phyloP scores from a whole-genome alignment of 2,888 invertebrate genomes.

The Arrhopalites spinosus region DNA sequence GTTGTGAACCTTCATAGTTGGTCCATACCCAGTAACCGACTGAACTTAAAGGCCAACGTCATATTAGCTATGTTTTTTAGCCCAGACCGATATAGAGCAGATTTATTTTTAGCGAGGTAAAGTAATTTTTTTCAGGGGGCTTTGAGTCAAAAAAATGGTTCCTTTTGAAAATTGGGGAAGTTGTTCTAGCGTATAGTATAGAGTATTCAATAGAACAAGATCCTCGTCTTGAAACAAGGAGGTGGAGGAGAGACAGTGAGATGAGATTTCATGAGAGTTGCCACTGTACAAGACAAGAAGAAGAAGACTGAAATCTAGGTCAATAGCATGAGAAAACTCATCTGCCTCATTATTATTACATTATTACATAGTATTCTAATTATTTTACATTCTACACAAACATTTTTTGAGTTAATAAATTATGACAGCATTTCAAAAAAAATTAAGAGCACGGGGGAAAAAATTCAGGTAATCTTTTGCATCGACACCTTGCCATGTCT shows the following conservation, averaged over 20 bases:
- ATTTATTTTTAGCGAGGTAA: slow-evolving; percentile 11
- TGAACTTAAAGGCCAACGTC: slow-evolving; percentile 20
- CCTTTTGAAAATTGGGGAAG: slow-evolving; percentile 9
- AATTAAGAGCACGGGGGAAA: too few relatives aligned
- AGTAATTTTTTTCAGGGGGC: slow-evolving; percentile 17
- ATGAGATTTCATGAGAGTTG: too few relatives aligned
- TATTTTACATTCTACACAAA: too few relatives aligned
- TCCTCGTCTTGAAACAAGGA: not conserved
- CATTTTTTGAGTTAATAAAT: too few relatives aligned
- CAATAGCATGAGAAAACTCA: not conserved
- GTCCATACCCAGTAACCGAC: slow-evolving; percentile 39
- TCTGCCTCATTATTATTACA: too few relatives aligned
- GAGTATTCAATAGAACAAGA: not conserved
- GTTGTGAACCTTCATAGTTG: slow-evolving; percentile 15
- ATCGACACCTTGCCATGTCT: too few relatives aligned
- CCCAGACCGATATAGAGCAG: slow-evolving; percentile 11
- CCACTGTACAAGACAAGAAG: too few relatives aligned
- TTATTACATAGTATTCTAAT: too few relatives aligned
- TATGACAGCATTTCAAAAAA: too few relatives aligned
- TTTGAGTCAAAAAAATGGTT: slow-evolving; percentile 2
- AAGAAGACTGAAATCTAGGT: slow-evolving; percentile 1
- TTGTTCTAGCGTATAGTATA: not conserved
- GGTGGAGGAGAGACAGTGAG: too few relatives aligned
- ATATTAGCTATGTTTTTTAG: too few relatives aligned
- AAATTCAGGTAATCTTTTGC: too few relatives aligned